Conservation (phyloP, 2,797 vertebrate species). For the Pantherophis alleghaniensis region DNA sequence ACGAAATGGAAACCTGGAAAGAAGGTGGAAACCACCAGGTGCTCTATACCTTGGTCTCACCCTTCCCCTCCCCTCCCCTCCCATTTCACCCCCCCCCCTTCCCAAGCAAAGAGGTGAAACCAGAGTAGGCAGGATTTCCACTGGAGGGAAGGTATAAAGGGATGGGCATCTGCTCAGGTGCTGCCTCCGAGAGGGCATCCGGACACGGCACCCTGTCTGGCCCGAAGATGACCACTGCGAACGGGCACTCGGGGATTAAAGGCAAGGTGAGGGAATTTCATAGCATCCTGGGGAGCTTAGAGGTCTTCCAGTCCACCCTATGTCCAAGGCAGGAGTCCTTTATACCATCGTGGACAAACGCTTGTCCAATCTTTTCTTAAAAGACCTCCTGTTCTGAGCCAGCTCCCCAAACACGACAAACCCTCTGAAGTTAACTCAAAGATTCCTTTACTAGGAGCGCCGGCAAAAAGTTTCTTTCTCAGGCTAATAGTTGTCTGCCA, state of each 20-base stretch:
- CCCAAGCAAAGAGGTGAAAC: constrained; percentile 45
- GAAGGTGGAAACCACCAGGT: constrained; percentile 39
- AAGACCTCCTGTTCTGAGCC: no score
- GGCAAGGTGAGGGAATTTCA: constrained; percentile 76
- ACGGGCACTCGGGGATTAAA: constrained; percentile 67
- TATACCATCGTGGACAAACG: background rate
- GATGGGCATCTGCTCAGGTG: constrained; percentile 42
- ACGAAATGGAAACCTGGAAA: constrained; percentile 32
- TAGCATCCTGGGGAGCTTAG: background rate
- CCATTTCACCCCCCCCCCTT: background rate
- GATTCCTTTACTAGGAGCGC: no score
- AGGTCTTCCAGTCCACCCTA: background rate
- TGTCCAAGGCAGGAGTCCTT: background rate
- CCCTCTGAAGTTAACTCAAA: no score
- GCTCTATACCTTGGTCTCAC: background rate
- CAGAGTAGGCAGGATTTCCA: constrained; percentile 62
- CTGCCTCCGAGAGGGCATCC: constrained; percentile 9
- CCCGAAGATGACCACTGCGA: constrained; percentile 77
- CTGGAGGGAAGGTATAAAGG: constrained; percentile 64
- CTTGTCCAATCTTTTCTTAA: background rate
- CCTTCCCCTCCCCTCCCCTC: background rate
- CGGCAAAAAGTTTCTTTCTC: no score
- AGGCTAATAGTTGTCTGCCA: no score
- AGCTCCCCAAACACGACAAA: no score
- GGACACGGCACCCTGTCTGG: constrained; percentile 62